Base-by-base conservation (phyloP, 2,797 vertebrate genomes). In the Sciurus carolinensis region DNA sequence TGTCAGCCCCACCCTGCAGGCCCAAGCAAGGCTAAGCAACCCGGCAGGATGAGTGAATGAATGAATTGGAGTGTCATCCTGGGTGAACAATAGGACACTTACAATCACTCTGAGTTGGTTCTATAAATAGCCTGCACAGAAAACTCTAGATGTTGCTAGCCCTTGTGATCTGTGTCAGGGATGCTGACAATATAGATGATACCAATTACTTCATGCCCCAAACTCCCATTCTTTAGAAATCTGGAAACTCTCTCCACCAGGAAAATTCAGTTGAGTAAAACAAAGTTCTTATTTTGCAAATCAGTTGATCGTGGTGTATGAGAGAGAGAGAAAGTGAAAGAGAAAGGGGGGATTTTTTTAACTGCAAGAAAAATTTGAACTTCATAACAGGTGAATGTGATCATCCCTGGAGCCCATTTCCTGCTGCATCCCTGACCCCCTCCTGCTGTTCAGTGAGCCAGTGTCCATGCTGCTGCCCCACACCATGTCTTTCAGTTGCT, bases 51-150 rank as follows among this genome's bases (percentile, higher is more conserved):
- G 90, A 96, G 82, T 83, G 85, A 95, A 93, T 79, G 95, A 95
- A 96, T 92, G 96, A 87, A 83, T 59, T 93, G 36, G 18, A 39
- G 47, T 90, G 73, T 84, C 71, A 90, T 91, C 91, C 64, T 69
- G n/a, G 79, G n/a, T 73, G 83, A 96, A 67, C 79, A 88, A 64
- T 30, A 72, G 66, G 75, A 22, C 36, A 71, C 59, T 66, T 81
- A n/a, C 83, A 90, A 66, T 52, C 50, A 18, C n/a, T 52, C 91
- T 39, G 80, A 59, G 89, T 93, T 97, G 93, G 83, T 97, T 96
- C 95, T 95, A 87, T 83, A 96, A 95, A 94, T 89, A 97, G 64
- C 36, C 50, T 82, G 62, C 30, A 80, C 91, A 71, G 57, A 94
- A 94, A 95, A 96, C 83, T 84, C 92, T 10, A 59, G 6, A 71